A percentile compares a stretch with the other conserved stretches of the same genome.
phyloP scores from a whole-genome alignment of 1,140 invertebrate genomes.

The Cepaea nemoralis region DNA sequence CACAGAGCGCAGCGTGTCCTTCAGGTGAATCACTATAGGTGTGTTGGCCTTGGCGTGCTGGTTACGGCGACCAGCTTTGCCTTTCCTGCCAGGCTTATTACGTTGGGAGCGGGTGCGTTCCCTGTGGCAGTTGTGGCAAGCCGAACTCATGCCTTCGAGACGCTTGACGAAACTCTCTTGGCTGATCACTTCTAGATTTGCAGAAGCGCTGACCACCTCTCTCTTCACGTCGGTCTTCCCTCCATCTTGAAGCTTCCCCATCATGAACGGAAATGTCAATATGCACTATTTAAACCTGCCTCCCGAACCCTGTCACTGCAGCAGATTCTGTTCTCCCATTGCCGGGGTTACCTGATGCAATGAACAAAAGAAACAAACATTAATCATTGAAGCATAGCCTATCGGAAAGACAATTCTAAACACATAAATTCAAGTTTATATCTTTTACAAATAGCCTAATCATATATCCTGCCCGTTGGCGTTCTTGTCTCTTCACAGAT shows the following conservation, averaged over 20 bases:
- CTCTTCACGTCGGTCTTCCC: constrained; percentile 50
- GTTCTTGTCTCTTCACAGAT: too few species aligned
- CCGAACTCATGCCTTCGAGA: constrained; percentile 55
- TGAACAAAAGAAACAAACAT: background rate
- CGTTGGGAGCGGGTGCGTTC: constrained; percentile 45
- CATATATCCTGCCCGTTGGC: too few species aligned
- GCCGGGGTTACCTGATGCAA: background rate
- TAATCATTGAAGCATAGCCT: background rate
- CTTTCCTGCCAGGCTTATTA: constrained; percentile 52
- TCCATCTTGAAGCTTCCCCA: constrained; percentile 42
- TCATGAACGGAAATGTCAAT: background rate
- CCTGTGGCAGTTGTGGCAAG: constrained; percentile 66
- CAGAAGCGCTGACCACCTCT: constrained; percentile 57
- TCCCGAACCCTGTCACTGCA: background rate
- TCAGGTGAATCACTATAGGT: constrained; percentile 67
- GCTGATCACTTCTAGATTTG: constrained; percentile 60
- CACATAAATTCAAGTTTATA: too few species aligned
- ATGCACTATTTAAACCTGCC: background rate
- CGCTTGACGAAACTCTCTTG: constrained; percentile 57
- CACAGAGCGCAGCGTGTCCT: constrained; percentile 59
- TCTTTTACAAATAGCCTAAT: too few species aligned
- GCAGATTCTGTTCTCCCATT: background rate
- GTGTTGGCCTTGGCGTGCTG: constrained; percentile 59
- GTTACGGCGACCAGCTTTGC: constrained; percentile 49
- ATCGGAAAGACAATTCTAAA: background rate